Evolutionary conservation across 1,140 invertebrate genomes (phyloP).

Genomic region (Caligus rogercresseyi): DNA sequence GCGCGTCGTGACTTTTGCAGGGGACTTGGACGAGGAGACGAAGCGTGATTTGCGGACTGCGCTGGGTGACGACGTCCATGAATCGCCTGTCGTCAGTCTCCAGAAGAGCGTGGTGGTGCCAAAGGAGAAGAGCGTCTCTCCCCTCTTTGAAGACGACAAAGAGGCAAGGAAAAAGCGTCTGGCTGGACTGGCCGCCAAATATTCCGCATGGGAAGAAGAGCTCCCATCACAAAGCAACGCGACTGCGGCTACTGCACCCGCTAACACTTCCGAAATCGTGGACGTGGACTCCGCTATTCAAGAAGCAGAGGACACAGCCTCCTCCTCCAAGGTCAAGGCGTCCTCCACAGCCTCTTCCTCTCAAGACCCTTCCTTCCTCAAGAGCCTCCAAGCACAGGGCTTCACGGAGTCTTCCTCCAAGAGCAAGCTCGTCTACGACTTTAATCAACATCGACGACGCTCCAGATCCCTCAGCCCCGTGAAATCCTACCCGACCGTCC

Average conservation of each 20-base stretch:
- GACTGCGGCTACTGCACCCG: not conserved
- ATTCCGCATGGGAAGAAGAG: not conserved
- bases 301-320: not conserved
- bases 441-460: not conserved
- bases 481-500: not conserved
- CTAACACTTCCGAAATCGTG: not conserved
- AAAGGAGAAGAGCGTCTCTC: not conserved
- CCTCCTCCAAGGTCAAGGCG: not conserved
- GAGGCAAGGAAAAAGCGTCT: conserved; percentile 1
- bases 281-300: not conserved
- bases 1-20: not conserved
- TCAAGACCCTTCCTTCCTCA: conserved; percentile 7
- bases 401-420: conserved; percentile 11
- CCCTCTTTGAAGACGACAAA: not conserved
- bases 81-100: too few species aligned
- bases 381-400: conserved; percentile 16
- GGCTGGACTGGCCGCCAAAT: not conserved
- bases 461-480: not conserved
- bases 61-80: too few species aligned
- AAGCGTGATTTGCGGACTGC: not conserved
- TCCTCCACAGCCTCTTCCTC: not conserved
- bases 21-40: not conserved
- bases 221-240: not conserved
- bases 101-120: not conserved
- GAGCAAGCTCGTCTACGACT: conserved; percentile 16